Percentiles rank a stretch among this genome's conserved stretches.
Evolutionary conservation across 2,113 vertebrate genomes (phyloP).

Genomic region (Pteronura brasiliensis): DNA sequence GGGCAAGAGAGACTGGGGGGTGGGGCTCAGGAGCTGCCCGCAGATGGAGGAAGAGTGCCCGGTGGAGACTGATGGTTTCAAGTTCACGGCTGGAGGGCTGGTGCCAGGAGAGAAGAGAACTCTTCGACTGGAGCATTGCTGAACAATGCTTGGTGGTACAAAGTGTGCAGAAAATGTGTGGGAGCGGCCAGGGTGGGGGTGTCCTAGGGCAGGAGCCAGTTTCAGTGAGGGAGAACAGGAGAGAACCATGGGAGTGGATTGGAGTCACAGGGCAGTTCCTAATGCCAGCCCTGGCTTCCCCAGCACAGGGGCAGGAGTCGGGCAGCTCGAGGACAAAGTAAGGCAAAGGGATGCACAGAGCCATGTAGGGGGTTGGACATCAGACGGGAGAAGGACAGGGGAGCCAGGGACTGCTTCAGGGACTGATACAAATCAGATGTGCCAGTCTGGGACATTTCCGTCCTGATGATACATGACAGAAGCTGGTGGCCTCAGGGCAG

Average conservation of each 20-base stretch:
- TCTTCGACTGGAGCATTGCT: rapidly evolving
- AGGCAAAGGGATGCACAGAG: neutral
- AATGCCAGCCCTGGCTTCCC: too few relatives aligned
- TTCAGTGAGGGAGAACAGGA: neutral
- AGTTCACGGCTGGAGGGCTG: neutral
- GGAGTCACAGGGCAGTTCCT: neutral
- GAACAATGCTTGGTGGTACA: too few relatives aligned
- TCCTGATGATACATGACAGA: neutral
- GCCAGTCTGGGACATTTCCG: neutral
- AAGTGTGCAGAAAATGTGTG: neutral
- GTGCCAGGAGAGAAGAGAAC: neutral
- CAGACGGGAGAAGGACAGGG: neutral
- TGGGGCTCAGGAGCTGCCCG: neutral
- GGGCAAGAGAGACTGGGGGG: rapidly evolving
- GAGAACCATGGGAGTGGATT: rapidly evolving
- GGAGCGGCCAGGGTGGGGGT: rapidly evolving
- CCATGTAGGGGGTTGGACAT: rapidly evolving
- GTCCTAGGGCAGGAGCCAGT: rapidly evolving
- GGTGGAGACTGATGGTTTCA: neutral
- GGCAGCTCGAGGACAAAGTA: neutral
- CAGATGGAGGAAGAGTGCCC: neutral
- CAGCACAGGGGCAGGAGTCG: rapidly evolving
- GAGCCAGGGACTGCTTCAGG: neutral
- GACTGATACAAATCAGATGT: neutral
- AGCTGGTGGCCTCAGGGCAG: neutral